phyloP scores from a whole-genome alignment of 92 coral and sea anemone genomes.

The Palythoa caribaeorum region DNA sequence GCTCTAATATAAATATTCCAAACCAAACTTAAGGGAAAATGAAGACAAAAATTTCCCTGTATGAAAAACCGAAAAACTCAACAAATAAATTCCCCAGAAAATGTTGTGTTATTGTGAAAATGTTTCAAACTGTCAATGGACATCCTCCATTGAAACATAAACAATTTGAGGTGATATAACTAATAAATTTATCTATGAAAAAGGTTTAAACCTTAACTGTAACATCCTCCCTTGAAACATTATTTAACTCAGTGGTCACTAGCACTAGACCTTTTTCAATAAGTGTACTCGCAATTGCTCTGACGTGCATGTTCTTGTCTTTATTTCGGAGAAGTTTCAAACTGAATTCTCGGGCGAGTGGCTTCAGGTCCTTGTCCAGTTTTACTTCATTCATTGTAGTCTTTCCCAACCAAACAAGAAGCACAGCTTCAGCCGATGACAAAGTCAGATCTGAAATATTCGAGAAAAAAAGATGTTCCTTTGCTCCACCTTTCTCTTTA shows the following conservation, averaged over 20 bases:
- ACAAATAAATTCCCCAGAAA: not conserved
- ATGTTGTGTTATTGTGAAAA: constrained; percentile 25
- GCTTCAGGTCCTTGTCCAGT: constrained; percentile 58
- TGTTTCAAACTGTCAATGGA: constrained; percentile 44
- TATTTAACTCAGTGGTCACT: constrained; percentile 48
- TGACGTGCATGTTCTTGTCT: constrained; percentile 58
- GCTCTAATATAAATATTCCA: constrained; percentile 42
- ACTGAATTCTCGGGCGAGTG: constrained; percentile 50
- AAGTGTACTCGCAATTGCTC: constrained; percentile 50
- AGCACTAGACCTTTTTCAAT: constrained; percentile 33
- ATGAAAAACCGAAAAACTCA: constrained; percentile 9
- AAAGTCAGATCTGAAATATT: constrained; percentile 39
- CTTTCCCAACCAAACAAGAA: constrained; percentile 56
- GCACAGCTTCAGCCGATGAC: constrained; percentile 56
- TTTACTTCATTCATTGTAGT: constrained; percentile 50
- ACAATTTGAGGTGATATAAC: constrained; percentile 21
- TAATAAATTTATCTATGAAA: constrained; percentile 24
- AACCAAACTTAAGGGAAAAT: constrained; percentile 31
- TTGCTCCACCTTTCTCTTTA: constrained; percentile 14
- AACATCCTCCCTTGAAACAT: constrained; percentile 58
- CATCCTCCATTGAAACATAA: constrained; percentile 45
- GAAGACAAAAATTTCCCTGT: constrained; percentile 17
- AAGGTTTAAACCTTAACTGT: constrained; percentile 20
- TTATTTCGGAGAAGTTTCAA: constrained; percentile 58
- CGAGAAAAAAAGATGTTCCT: constrained; percentile 19